These are phyloP conservation scores for Eurytoma adleriae DNA, from an alignment of 2,888 invertebrate genomes.

Conservation along the genomic window DNA sequence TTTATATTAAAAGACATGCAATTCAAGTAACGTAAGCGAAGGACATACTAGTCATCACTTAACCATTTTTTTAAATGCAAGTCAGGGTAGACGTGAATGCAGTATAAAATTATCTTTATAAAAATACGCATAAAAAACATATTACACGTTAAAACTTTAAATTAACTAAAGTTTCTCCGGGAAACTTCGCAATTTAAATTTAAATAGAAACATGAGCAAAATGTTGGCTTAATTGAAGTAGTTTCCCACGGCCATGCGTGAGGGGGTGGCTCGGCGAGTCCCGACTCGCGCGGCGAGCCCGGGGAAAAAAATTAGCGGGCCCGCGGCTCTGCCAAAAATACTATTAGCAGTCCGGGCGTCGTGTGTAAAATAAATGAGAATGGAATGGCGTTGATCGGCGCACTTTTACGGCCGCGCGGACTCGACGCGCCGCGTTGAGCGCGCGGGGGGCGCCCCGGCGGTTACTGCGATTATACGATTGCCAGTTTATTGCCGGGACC, in stretches of 20 bases:
- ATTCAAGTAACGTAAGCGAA: too few species aligned
- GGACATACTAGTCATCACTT: too few species aligned
- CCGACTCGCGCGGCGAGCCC: too few species aligned
- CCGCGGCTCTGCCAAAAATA: neutral
- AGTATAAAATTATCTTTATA: too few species aligned
- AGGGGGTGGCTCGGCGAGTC: neutral
- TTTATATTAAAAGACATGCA: too few species aligned
- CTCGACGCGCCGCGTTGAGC: too few species aligned
- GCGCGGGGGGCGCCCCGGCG: neutral
- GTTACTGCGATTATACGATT: constrained; percentile 48
- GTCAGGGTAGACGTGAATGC: too few species aligned
- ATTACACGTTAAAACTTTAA: too few species aligned
- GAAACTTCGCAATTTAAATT: neutral
- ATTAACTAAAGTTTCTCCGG: too few species aligned
- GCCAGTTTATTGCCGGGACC: constrained; percentile 45
- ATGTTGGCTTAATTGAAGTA: neutral
- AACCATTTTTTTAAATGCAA: too few species aligned
- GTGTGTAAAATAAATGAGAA: constrained; percentile 13
- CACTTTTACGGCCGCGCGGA: constrained; percentile 15
- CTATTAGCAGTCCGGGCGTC: neutral
- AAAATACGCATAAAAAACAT: too few species aligned
- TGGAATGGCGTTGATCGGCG: neutral
- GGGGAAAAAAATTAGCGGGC: neutral
- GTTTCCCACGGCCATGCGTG: neutral
- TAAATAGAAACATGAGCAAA: neutral